A percentile compares a stretch with the other conserved stretches of the same genome.
These are phyloP conservation scores for Scaptomyza cyrtandrae DNA, from an alignment of 2,888 invertebrate genomes.

Conservation along the genomic window DNA sequence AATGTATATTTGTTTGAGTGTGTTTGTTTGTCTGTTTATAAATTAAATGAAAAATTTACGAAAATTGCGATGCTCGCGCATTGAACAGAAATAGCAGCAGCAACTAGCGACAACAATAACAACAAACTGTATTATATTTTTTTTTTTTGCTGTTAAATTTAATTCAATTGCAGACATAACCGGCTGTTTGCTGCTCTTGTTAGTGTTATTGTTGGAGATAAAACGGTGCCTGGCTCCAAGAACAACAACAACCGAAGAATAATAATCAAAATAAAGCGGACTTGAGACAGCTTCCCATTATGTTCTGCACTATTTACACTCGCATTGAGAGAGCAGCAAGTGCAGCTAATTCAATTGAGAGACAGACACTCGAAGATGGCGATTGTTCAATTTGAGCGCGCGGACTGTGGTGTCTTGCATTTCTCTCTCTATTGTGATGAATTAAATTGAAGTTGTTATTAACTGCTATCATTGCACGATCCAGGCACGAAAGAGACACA, in stretches of 20 bases:
- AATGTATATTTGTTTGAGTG: constrained; percentile 13
- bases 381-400: constrained; percentile 40
- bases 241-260: constrained; percentile 40
- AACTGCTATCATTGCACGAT: constrained; percentile 68
- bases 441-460: constrained; percentile 74
- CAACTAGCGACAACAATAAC: constrained; percentile 41
- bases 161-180: constrained; percentile 73
- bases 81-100: constrained; percentile 57
- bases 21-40: constrained; percentile 10
- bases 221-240: constrained; percentile 72
- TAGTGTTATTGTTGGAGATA: constrained; percentile 44
- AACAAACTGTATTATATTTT: constrained; percentile 27
- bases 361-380: constrained; percentile 43
- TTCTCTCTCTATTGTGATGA: constrained; percentile 52
- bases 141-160: constrained; percentile 61
- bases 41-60: constrained; percentile 44
- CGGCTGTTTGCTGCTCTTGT: constrained; percentile 20
- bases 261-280: constrained; percentile 51
- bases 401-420: constrained; percentile 34
- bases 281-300: constrained; percentile 52
- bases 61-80: constrained; percentile 41
- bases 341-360: constrained; percentile 71
- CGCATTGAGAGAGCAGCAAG: constrained; percentile 34
- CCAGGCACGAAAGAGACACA: constrained; percentile 21
- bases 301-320: constrained; percentile 18